Percentiles rank a stretch among this genome's conserved stretches.
Conservation (phyloP, 2,888 invertebrate species). For the Selenia dentaria region DNA sequence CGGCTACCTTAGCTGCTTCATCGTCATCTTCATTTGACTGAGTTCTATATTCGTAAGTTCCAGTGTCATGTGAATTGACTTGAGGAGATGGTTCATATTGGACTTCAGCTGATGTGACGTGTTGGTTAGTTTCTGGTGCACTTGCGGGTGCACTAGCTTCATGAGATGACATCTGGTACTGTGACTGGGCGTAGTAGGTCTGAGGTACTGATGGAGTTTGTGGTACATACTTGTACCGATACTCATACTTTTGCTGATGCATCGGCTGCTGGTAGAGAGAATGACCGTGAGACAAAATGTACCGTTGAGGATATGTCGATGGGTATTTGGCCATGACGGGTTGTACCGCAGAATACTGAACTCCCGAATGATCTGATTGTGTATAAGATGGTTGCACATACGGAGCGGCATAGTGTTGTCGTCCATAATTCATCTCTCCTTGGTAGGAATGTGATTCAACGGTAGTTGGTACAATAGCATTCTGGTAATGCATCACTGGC, state of each 20-base stretch:
- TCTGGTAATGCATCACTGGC: conserved; percentile 66
- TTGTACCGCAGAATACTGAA: conserved; percentile 76
- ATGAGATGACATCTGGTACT: conserved; percentile 53
- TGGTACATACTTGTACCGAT: conserved; percentile 63
- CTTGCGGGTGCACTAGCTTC: conserved; percentile 29
- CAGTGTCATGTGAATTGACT: conserved; percentile 23
- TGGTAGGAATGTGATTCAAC: conserved; percentile 36
- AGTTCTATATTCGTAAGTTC: conserved; percentile 24
- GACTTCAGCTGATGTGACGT: conserved; percentile 38
- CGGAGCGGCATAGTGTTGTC: conserved; percentile 67
- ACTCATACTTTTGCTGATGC: conserved; percentile 63
- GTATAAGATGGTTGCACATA: conserved; percentile 72
- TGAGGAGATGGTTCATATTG: conserved; percentile 53
- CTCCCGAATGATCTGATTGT: conserved; percentile 70
- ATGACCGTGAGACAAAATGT: conserved; percentile 56
- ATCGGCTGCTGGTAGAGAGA: conserved; percentile 58
- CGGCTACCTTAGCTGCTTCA: conserved; percentile 35
- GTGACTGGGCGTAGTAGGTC: conserved; percentile 57
- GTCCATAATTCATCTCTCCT: conserved; percentile 45
- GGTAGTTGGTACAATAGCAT: conserved; percentile 39
- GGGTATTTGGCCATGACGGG: conserved; percentile 80
- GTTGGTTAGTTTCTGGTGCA: conserved; percentile 35
- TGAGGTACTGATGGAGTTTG: conserved; percentile 42
- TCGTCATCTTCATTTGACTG: conserved; percentile 40
- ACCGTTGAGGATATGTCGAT: conserved; percentile 57